Percentiles rank a stretch among this genome's conserved stretches.
Conservation (phyloP, 2,113 vertebrate genomes). For the Dipodomys spectabilis region DNA sequence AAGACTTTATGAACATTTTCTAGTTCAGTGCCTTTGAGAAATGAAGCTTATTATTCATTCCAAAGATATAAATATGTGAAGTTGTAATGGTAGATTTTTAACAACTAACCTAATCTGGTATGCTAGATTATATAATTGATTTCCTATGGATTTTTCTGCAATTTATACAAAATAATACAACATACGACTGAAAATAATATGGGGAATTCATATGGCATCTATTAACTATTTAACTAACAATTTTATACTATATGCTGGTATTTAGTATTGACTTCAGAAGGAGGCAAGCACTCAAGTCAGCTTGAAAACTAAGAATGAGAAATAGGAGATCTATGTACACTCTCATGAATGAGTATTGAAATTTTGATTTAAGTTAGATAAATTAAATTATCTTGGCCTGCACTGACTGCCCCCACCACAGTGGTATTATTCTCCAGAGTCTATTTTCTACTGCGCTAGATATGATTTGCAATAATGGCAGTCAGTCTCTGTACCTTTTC, state of each 20-base stretch:
- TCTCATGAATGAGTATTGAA: conserved; percentile 51
- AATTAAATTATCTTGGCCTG: conserved; percentile 58
- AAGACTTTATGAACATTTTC: conserved; percentile 81
- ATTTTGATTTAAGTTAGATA: conserved; percentile 66
- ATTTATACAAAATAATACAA: conserved; percentile 28
- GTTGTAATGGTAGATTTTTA: conserved; percentile 47
- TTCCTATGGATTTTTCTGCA: conserved; percentile 19
- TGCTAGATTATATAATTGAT: neutral
- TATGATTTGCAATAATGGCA: conserved; percentile 61
- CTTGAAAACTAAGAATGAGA: conserved; percentile 35
- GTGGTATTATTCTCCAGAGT: conserved; percentile 42
- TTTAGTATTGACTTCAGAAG: conserved; percentile 36
- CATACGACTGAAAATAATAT: conserved; percentile 26
- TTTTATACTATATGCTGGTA: conserved; percentile 34
- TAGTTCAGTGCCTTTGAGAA: conserved; percentile 75
- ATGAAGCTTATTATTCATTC: conserved; percentile 74
- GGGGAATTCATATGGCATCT: neutral
- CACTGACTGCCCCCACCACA: neutral
- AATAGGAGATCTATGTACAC: neutral
- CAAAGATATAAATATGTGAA: conserved; percentile 80
- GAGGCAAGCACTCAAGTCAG: neutral
- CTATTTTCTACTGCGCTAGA: conserved; percentile 4
- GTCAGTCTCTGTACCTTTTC: conserved; percentile 33
- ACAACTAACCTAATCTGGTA: conserved; percentile 48
- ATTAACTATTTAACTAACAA: conserved; percentile 68